These are phyloP conservation scores for Protonemura montana DNA, from an alignment of 2,888 invertebrate species.

Conservation along the genomic window DNA sequence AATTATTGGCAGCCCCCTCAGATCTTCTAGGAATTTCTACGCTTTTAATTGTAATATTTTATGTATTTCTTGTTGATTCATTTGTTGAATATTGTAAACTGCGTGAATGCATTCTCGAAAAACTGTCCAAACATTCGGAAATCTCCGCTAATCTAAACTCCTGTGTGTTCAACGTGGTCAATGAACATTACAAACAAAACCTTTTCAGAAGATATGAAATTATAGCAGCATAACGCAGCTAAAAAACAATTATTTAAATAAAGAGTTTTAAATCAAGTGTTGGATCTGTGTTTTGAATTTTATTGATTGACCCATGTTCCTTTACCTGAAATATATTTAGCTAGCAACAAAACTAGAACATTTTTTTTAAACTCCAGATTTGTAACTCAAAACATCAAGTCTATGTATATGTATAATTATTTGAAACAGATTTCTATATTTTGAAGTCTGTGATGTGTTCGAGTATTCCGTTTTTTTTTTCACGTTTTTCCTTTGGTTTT, in stretches of 20 bases:
- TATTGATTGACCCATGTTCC: no score
- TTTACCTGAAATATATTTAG: no score
- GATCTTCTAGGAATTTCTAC: constrained; percentile 18
- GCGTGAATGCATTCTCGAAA: neutral
- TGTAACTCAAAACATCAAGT: no score
- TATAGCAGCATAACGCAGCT: neutral
- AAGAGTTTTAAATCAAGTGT: neutral
- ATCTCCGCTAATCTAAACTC: neutral
- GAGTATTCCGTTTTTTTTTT: no score
- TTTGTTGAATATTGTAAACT: constrained; percentile 12
- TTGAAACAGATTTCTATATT: no score
- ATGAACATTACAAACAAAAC: neutral
- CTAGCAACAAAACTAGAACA: no score
- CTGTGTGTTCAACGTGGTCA: neutral
- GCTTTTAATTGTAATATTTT: constrained; percentile 24
- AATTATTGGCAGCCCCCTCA: neutral
- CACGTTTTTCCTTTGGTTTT: no score
- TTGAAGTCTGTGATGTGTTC: no score
- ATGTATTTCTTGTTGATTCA: neutral
- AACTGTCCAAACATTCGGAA: neutral
- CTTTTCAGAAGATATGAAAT: neutral
- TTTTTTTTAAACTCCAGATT: no score
- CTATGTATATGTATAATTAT: no score
- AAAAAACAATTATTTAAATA: neutral
- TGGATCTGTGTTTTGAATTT: no score